Conservation (phyloP, 2,113 vertebrate genomes). For the Meriones unguiculatus region DNA sequence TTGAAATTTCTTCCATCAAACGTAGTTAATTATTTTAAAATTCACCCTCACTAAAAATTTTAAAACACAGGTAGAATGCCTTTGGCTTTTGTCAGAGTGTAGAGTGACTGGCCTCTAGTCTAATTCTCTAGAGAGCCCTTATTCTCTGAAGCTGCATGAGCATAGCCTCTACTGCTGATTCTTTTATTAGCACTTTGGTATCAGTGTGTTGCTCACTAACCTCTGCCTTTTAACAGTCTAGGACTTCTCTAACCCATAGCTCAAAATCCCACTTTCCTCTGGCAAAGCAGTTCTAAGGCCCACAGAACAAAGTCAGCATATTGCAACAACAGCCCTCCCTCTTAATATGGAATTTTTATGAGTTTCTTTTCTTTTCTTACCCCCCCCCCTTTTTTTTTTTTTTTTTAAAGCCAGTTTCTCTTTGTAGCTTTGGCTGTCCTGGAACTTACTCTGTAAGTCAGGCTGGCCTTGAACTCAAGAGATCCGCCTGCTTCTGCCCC, state of each 20-base stretch:
- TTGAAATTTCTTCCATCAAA: neutral
- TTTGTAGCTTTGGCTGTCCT: too few relatives aligned
- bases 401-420: too few relatives aligned
- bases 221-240: neutral
- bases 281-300: neutral
- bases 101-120: neutral
- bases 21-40: neutral
- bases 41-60: neutral
- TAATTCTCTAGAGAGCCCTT: neutral
- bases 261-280: neutral
- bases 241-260: neutral
- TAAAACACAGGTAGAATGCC: neutral
- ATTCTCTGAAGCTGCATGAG: neutral
- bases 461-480: too few relatives aligned
- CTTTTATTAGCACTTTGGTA: neutral
- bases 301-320: neutral
- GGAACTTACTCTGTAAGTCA: too few relatives aligned
- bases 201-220: neutral
- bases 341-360: neutral
- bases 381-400: too few relatives aligned
- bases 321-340: neutral
- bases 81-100: neutral
- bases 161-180: neutral
- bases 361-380: neutral
- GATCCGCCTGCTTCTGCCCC: too few relatives aligned